phyloP scores from a whole-genome alignment of 2,113 vertebrate species.

The Megaptera novaeangliae region DNA sequence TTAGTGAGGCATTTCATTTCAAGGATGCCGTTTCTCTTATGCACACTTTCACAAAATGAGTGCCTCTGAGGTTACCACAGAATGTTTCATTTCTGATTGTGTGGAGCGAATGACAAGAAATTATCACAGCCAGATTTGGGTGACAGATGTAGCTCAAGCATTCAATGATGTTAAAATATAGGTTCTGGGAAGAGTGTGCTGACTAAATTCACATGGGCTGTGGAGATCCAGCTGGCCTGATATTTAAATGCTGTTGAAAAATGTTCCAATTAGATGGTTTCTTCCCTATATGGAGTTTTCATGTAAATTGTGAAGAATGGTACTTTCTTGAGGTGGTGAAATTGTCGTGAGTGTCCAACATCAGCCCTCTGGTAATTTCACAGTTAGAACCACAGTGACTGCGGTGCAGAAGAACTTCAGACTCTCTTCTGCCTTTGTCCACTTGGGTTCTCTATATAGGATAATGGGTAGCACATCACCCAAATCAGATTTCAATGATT shows the following conservation, averaged over 20 bases:
- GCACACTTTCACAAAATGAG: neutral
- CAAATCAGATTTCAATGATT: conserved; percentile 38
- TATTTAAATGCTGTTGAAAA: conserved; percentile 65
- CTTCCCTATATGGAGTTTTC: conserved; percentile 56
- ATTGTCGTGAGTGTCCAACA: neutral
- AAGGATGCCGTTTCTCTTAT: neutral
- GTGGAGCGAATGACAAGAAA: conserved; percentile 20
- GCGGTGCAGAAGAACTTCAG: neutral
- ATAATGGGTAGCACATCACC: neutral
- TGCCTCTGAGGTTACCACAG: neutral
- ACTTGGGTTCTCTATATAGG: neutral
- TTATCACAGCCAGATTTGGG: conserved; percentile 61
- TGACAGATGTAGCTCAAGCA: conserved; percentile 68
- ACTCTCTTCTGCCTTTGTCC: neutral
- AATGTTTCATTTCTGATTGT: neutral
- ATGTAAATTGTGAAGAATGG: conserved; percentile 16
- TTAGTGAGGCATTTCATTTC: neutral
- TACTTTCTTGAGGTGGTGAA: neutral
- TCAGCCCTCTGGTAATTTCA: neutral
- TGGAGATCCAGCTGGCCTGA: conserved; percentile 71
- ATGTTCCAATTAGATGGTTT: conserved; percentile 61
- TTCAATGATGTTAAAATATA: conserved; percentile 63
- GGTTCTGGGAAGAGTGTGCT: conserved; percentile 52
- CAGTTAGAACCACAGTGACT: neutral
- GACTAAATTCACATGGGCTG: conserved; percentile 71